phyloP scores from a whole-genome alignment of 2,888 invertebrate species.

The Branchipolynoe longqiensis region DNA sequence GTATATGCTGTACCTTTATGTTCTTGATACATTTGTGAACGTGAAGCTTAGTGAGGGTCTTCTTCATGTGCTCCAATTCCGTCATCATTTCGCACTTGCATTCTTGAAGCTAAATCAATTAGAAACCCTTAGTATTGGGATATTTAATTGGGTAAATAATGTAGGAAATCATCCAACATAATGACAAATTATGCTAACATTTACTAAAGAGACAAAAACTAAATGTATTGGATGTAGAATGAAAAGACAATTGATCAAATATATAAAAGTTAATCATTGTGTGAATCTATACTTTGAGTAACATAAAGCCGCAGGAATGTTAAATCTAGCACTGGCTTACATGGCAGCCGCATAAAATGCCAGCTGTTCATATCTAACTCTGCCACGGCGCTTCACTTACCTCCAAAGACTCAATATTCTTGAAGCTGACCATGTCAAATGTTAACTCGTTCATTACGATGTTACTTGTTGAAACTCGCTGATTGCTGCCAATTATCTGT shows the following conservation, averaged over 20 bases:
- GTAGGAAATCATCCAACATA: too few species aligned
- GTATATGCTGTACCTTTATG: slow-evolving; percentile 85
- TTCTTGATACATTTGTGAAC: slow-evolving; percentile 87
- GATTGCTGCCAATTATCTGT: slow-evolving; percentile 84
- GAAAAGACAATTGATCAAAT: too few species aligned
- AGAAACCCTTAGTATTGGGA: not conserved
- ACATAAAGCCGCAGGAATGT: too few species aligned
- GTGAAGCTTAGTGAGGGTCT: slow-evolving; percentile 86
- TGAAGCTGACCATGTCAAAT: slow-evolving; percentile 93
- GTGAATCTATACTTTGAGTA: too few species aligned
- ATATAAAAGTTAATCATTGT: too few species aligned
- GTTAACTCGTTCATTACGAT: slow-evolving; percentile 90
- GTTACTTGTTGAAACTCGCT: slow-evolving; percentile 90
- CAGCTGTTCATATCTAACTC: too few species aligned
- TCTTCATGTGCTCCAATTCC: slow-evolving; percentile 83
- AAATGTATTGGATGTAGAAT: too few species aligned
- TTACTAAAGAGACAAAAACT: too few species aligned
- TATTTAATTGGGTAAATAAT: not conserved
- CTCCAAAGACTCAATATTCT: slow-evolving; percentile 86
- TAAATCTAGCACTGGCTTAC: too few species aligned
- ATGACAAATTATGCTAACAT: too few species aligned
- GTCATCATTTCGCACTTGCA: slow-evolving; percentile 76
- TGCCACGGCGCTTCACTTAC: too few species aligned
- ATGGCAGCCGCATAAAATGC: too few species aligned
- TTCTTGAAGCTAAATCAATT: slow-evolving; percentile 75